Conservation (phyloP, 2,113 vertebrate genomes). For the Macrotis lagotis region DNA sequence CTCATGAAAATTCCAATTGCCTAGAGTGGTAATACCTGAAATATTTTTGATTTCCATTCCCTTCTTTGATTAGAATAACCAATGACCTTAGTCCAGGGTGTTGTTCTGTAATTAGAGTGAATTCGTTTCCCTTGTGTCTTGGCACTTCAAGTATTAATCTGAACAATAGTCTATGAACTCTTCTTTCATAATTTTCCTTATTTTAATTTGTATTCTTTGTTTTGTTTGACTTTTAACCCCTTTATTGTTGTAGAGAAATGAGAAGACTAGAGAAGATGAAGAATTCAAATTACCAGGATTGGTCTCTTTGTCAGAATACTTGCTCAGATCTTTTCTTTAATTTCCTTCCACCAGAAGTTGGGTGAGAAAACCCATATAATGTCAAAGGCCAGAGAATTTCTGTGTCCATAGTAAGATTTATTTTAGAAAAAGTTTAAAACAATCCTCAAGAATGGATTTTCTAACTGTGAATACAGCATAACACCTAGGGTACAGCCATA, state of each 20-base stretch:
- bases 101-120: neutral
- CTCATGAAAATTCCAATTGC: conserved; percentile 30
- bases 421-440: neutral
- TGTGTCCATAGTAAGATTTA: neutral
- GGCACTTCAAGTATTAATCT: neutral
- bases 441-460: neutral
- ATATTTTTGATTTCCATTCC: neutral
- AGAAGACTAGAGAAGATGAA: neutral
- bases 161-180: neutral
- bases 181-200: conserved; percentile 8
- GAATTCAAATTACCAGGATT: neutral
- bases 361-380: neutral
- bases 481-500: neutral
- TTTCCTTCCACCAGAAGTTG: neutral
- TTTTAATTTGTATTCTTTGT: neutral
- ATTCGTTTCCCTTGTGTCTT: neutral
- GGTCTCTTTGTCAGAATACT: neutral
- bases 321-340: neutral
- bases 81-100: neutral
- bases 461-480: neutral
- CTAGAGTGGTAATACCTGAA: neutral
- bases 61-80: neutral
- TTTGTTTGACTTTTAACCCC: neutral
- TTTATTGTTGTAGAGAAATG: neutral
- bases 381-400: neutral